Evolutionary conservation across 2,888 invertebrate species (phyloP), one percentile per base, ranked within the genome.

Genomic region (Sphaerophoria taeniata): DNA sequence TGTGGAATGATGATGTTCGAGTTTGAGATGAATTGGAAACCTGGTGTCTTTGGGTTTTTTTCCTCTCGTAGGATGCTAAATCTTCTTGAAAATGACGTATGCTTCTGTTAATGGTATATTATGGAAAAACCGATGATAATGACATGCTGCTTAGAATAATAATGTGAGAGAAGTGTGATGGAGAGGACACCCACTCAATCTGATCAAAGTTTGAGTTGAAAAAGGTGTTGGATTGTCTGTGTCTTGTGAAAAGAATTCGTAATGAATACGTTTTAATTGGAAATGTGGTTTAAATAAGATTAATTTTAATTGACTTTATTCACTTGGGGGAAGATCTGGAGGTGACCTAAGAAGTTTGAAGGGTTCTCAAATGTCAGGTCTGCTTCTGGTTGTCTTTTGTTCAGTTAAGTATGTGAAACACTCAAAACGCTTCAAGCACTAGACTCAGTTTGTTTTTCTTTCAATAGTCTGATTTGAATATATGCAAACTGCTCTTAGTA

Each of bases 191-290:
- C 24, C 24, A 24, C 24, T 24, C 24, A 24, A 24, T 24, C 24
- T 24, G 24, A 24, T 61, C 14, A 47, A 36, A 39, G 9, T 55
- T 53, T 11, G 36, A 63, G n/a, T 51, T 14, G 63, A 80, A 51
- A 24, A 24, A 24, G 67, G 61, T 56, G 61, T 70, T 74, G 1
- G 24, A 24, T 24, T 65, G 16, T 47, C n/a, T 61, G 5, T 49
- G 5, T 49, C 6, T 33, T 24, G 24, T 24, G 14, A 43, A 63
- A 16, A 14, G 74, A 49, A 49, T 43, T 9, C 7, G 34, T 12
- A 16, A 69, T 81, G 65, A 81, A 81, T 81, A 65, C 34, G 51
- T 45, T 34, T 58, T 71, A 81, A 81, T 81, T 81, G 75, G 75
- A 24, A 36, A 51, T 61, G 63, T 55, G 39, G 69, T 69, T 49